Percentiles rank a stretch among this genome's conserved stretches.
These are phyloP conservation scores for Sciurus carolinensis DNA, from an alignment of 2,797 vertebrate genomes.

Conservation along the genomic window DNA sequence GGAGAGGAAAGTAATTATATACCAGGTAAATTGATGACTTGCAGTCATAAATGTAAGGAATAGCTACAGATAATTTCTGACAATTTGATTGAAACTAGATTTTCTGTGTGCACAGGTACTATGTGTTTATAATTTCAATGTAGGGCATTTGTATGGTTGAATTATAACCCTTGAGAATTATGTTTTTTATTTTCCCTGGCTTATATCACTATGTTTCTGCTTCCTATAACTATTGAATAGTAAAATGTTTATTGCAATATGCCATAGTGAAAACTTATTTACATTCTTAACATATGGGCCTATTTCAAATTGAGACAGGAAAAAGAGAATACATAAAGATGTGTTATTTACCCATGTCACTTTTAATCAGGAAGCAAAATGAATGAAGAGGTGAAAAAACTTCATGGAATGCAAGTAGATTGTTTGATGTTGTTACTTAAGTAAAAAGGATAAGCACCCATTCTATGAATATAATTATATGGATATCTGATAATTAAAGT, in stretches of 20 bases:
- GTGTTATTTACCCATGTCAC: slow-evolving; percentile 67
- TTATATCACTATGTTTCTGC: slow-evolving; percentile 59
- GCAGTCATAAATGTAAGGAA: slow-evolving; percentile 1
- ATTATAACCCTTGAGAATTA: not conserved
- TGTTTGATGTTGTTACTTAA: slow-evolving; percentile 44
- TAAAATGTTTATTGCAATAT: slow-evolving; percentile 79
- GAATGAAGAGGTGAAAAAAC: slow-evolving; percentile 72
- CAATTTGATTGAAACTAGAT: slow-evolving; percentile 24
- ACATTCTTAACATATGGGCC: slow-evolving; percentile 73
- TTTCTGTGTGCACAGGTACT: not conserved
- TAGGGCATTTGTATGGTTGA: not conserved
- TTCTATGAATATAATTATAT: slow-evolving; percentile 64
- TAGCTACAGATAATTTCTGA: not conserved
- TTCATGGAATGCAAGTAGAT: slow-evolving; percentile 36
- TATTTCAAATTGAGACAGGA: slow-evolving; percentile 76
- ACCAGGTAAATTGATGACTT: not conserved
- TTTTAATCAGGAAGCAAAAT: slow-evolving; percentile 79
- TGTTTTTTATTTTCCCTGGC: not conserved
- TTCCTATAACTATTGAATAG: slow-evolving; percentile 67
- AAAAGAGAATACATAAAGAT: slow-evolving; percentile 69
- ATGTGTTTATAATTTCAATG: not conserved
- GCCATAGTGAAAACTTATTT: slow-evolving; percentile 74
- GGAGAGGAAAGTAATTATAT: not conserved
- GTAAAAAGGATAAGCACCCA: slow-evolving; percentile 18
- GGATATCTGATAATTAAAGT: slow-evolving; percentile 79